Evolutionary conservation across 2,797 vertebrate species (phyloP), one percentile per base, ranked within the genome.

Genomic region (Tragopan temminckii): DNA sequence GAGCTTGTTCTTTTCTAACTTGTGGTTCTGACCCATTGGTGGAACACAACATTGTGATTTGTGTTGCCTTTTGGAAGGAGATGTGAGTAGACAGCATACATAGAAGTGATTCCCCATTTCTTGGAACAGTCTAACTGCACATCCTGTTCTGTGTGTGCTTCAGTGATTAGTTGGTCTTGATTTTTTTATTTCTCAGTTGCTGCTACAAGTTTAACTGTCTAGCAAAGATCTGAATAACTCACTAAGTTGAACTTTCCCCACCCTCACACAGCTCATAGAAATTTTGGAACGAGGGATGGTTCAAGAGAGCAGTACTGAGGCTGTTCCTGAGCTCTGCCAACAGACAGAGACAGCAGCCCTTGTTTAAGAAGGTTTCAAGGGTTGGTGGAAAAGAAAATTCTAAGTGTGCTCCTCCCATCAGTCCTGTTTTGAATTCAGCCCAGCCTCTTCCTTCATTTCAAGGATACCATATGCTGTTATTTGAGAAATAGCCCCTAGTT

Each of bases 281-380:
- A 20, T 50, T 46, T 9, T 46, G 14, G 61, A 40, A 21, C 7
- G 5, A 59, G 20, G 40, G 43, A 27, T 36, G 10, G 58, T 5
- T 25, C 11, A 70, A 24, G 24, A 0, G 1, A 70, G 40, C 50
- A 57, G 42, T 27, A 38, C 6, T 10, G 25, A 0, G 5, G 0
- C 40, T 36, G 45, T 5, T 7, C 53, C 4, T 85, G 66, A 35
- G 7, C 17, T 55, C 42, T 29, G 13, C 8, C 66, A 66, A 17
- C 42, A 61, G 29, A 16, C 16, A 36, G 53, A 25, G 53, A 25
- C 38, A 29, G 15, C 4, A 66, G 45, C 38, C 38, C 21, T 85
- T 1, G 0, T 35, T 29, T 24, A 84, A 58, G 16, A 74, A 58
- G 12, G 21, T 70, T 75, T 55, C 5, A 19, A 70, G n/a, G 52